Base-by-base conservation (phyloP, 2,797 vertebrate genomes). In the Coranthus polyacanthus region DNA sequence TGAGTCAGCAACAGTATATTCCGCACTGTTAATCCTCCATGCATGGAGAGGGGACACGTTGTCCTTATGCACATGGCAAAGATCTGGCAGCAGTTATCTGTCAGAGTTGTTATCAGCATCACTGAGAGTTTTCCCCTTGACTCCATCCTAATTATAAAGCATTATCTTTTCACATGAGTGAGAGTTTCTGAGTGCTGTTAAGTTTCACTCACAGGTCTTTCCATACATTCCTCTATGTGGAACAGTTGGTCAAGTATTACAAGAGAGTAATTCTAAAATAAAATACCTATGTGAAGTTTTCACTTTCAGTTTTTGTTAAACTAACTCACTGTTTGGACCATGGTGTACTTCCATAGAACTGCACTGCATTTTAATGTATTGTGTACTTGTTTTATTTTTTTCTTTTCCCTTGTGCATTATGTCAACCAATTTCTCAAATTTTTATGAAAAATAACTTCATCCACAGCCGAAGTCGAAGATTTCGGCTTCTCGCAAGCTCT, bases 401-500 rank as follows among this genome's bases (percentile, higher is more conserved):
- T 7, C 26, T 4, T 18, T 11, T 21, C 29, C 2, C 29, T 32
- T 32, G 29, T 32, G 29, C 29, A 10, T 32, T 8, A 8, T 29
- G 26, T 29, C 1, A 6, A 29, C 26, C 6, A 3, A 32, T 4
- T 39, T 39, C 32, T 15, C 13, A 39, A 15, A 20, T 22, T 8
- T 38, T 18, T 52, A 24, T 5, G 64, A 5, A 77, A 29, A 51
- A 29, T 32, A 0, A 8, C 4, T 37, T 84, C 46, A 6, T 45
- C 57, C 45, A 44, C 85, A 99, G 98, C 98, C 97, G 62, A 99
- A 99, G 92, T 94, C 95, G 56, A 99, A 99, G 93, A 99, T 99
- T 89, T 91, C 97, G 6, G 98, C 98, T 66, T 99, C 98, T 20
- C 96, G 97, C 47, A 99, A 98, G 75, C 97, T 99, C 68, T 64